Base-by-base conservation (phyloP, 2,113 vertebrate genomes). In the Sorex fumeus region DNA sequence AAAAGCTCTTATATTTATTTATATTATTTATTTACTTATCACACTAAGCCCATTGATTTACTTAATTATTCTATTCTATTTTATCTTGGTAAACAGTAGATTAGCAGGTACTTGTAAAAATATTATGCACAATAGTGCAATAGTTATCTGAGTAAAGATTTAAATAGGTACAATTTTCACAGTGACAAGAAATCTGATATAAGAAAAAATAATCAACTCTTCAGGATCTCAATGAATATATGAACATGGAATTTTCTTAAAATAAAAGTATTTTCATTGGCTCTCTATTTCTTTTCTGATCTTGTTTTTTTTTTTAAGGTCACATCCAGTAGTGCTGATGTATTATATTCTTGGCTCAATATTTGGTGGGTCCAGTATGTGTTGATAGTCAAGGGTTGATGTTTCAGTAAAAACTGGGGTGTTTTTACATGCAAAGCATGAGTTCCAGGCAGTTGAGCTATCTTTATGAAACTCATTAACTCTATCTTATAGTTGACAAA, bases 31-130 rank as follows among this genome's bases (percentile, higher is more conserved):
- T 19, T 53, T 53, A 53, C 18, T 53, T 43, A 16, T 93, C 88
- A 87, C 87, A 50, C 60, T 40, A 40, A 93, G 3, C 4, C 19
- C 53, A 70, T 74, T 69, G 32, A 69, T 76, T 5, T 50, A 34
- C 89, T 94, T 82, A 50, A 80, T 62, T 83, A 86, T n/a, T 75
- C 84, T 60, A 4, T 62, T 43, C 28, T 23, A 43, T 91, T 87
- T 94, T 91, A 40, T 84, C 32, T 85, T 71, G 3, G 40, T 32
- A 90, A 79, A 91, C 70, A 67, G 19, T 74, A 67, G 19, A 43
- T 30, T 78, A 81, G 18, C 25, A 91, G 69, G 16, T 57, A 81
- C 36, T 86, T 74, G 30, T 77, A 34, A 62, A 87, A 85, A 84
- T 27, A 57, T 72, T 23, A 90, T 83, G 9, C 18, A 84, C 6